Base-by-base conservation (phyloP, 2,797 vertebrate genomes). In the Morus bassanus region DNA sequence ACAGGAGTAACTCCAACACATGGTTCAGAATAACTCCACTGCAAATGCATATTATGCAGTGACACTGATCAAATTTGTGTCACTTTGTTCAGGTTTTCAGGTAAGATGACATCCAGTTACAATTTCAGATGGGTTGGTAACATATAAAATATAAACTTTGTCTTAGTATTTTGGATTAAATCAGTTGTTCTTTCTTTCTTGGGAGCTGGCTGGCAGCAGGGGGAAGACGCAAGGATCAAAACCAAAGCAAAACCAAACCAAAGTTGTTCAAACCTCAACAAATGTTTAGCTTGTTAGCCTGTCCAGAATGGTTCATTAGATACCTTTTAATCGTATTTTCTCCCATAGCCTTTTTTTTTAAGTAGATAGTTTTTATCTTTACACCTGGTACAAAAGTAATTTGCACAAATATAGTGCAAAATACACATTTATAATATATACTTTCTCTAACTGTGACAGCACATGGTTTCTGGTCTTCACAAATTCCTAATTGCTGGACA, bases 121-220 rank as follows among this genome's bases (percentile, higher is more conserved):
- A 51, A 11, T 87, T 94, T 89, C 65, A 85, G 39, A 53, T 56
- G 43, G 27, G 12, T 76, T 2, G 3, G 28, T 39, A 69, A 45
- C 18, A 31, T 7, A 24, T 4, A 14, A 50, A 88, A 76, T 25
- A 68, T 23, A 88, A 60, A 56, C 4, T 76, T 81, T 77, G 17
- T 51, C 37, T 65, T 67, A 43, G 3, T 60, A 74, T 82, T 80
- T 74, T 77, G 13, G 6, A 50, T 67, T 70, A 86, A 86, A 86
- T 73, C 3, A 16, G 14, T 85, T 78, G 2, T n/a, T 68, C 30
- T 46, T 86, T 89, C 33, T 59, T 90, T 91, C 51, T 50, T 45
- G 50, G 9, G 25, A 9, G 1, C 21, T 67, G 39, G 4, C 18
- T 18, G 41, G 6, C 14, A 46, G 28, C 3, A 4, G 4, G 2